These are phyloP conservation scores for Botrylloides violaceus DNA, from an alignment of 23 tunicate genomes.

Conservation along the genomic window DNA sequence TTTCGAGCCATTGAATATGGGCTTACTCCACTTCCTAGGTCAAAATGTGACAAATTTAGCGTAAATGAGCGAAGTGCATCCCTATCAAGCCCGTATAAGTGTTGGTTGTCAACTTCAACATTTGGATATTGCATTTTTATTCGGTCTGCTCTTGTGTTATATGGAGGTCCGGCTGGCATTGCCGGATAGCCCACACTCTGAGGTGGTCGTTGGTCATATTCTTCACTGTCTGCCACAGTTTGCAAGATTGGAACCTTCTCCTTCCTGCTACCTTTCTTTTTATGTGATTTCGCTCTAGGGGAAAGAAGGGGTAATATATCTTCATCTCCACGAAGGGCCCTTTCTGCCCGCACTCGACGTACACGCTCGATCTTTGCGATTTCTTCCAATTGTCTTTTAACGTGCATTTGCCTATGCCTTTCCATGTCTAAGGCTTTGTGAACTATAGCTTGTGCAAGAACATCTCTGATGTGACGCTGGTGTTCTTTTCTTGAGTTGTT, in stretches of 20 bases:
- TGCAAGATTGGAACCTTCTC: slow-evolving; percentile 4
- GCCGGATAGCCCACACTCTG: slow-evolving; percentile 56
- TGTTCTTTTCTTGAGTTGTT: slow-evolving; percentile 89
- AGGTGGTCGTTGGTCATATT: slow-evolving; percentile 21
- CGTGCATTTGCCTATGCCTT: slow-evolving; percentile 84
- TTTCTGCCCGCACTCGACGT: slow-evolving; percentile 69
- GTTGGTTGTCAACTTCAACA: slow-evolving; percentile 84
- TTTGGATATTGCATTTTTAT: slow-evolving; percentile 65
- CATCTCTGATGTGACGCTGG: slow-evolving; percentile 86
- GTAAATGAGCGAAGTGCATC: slow-evolving; percentile 80
- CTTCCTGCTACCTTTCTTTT: slow-evolving; percentile 24
- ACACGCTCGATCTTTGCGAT: slow-evolving; percentile 91
- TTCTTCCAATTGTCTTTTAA: slow-evolving; percentile 78
- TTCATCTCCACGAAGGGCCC: slow-evolving; percentile 86
- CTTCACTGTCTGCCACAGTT: slow-evolving; percentile 11
- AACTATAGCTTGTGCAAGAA: slow-evolving; percentile 90
- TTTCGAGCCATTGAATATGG: slow-evolving; percentile 69
- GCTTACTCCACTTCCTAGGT: slow-evolving; percentile 88
- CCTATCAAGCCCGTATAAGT: slow-evolving; percentile 57
- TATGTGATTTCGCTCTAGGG: slow-evolving; percentile 22
- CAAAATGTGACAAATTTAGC: slow-evolving; percentile 51
- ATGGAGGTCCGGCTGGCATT: slow-evolving; percentile 53
- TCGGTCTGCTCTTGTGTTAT: slow-evolving; percentile 53
- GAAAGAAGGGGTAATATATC: slow-evolving; percentile 70
- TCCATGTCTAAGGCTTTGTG: slow-evolving; percentile 92